These are phyloP conservation scores for Lophochroa leadbeateri DNA, from an alignment of 2,113 vertebrate genomes.

Conservation along the genomic window DNA sequence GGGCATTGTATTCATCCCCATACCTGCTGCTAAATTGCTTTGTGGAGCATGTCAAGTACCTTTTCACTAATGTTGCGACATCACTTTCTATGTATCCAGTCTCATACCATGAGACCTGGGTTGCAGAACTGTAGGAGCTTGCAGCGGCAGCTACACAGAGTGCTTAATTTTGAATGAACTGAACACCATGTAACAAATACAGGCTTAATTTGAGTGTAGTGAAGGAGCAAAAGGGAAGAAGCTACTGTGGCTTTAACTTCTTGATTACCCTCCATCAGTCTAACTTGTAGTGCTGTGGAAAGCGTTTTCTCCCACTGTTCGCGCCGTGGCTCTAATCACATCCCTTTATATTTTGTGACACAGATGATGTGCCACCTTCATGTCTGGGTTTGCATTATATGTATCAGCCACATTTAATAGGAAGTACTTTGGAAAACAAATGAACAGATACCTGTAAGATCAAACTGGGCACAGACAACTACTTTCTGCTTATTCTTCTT, in stretches of 20 bases:
- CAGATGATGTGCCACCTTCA: neutral
- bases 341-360: neutral
- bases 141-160: neutral
- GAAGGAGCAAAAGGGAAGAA: neutral
- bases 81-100: neutral
- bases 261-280: neutral
- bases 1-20: neutral
- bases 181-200: neutral
- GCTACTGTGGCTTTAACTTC: neutral
- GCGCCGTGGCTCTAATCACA: neutral
- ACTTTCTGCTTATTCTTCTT: neutral
- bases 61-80: neutral
- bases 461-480: neutral
- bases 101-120: neutral
- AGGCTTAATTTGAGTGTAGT: neutral
- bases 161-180: neutral
- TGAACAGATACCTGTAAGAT: neutral
- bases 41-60: neutral
- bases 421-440: neutral
- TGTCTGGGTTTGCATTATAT: neutral
- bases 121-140: neutral
- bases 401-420: fast-evolving
- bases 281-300: neutral
- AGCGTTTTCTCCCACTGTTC: neutral
- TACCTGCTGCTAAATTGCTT: neutral